Conservation (phyloP, 2,888 invertebrate genomes). For the Acronicta alni region DNA sequence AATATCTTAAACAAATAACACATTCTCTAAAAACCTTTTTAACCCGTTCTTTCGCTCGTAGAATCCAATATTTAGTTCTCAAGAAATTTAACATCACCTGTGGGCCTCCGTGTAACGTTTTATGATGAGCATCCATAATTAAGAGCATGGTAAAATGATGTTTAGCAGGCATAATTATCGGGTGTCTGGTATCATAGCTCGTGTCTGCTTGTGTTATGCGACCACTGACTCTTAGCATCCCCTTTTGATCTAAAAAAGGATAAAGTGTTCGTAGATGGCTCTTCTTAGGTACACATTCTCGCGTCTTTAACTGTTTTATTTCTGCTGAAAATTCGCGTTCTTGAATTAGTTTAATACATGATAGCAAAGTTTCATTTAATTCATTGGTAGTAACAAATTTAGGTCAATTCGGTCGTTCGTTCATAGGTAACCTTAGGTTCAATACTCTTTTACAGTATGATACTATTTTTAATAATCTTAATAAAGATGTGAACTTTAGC, state of each 20-base stretch:
- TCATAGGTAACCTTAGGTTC: neutral
- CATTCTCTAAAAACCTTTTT: conserved; percentile 2
- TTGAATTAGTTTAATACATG: conserved; percentile 2
- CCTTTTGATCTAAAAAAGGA: conserved; percentile 1
- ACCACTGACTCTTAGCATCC: conserved; percentile 2
- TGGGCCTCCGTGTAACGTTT: conserved; percentile 2
- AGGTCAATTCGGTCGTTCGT: neutral
- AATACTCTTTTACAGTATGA: conserved; percentile 5
- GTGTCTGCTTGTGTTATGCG: neutral
- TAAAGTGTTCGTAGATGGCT: conserved; percentile 6
- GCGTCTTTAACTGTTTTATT: conserved; percentile 4
- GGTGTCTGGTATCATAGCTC: neutral
- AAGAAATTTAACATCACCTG: conserved; percentile 1
- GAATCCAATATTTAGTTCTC: neutral
- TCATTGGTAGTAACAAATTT: conserved; percentile 1
- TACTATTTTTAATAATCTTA: conserved; percentile 3
- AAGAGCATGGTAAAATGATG: conserved; percentile 1
- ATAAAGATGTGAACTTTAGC: conserved; percentile 4
- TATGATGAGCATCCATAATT: conserved; percentile 1
- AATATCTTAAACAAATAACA: neutral
- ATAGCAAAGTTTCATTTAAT: neutral
- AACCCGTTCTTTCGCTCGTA: neutral
- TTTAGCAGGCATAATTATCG: conserved; percentile 7
- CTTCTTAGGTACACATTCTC: conserved; percentile 1
- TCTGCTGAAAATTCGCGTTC: neutral